Conservation (phyloP, 2,113 vertebrate species). For the Tonatia bakeri region DNA sequence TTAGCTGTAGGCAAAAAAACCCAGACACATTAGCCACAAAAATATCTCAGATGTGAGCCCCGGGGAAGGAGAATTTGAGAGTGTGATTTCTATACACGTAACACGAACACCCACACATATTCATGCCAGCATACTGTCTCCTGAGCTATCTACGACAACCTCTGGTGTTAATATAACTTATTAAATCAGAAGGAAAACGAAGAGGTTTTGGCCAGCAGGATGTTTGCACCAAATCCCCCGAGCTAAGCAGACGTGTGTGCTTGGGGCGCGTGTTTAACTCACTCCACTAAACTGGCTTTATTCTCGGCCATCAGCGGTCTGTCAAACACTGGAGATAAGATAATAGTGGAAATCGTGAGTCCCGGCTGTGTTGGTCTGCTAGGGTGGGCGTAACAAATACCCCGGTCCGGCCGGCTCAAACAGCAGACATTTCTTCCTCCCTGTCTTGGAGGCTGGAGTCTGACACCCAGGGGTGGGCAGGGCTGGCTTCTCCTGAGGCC, state of each 20-base stretch:
- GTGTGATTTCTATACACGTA: accelerated
- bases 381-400: neutral
- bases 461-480: neutral
- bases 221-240: neutral
- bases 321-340: too few species aligned
- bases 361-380: too few species aligned
- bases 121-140: neutral
- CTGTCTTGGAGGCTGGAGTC: neutral
- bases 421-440: too few species aligned
- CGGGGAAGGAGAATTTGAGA: neutral
- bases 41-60: too few species aligned
- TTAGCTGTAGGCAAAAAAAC: neutral
- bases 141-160: too few species aligned
- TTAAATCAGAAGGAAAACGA: neutral
- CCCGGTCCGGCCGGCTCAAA: too few species aligned
- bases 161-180: too few species aligned
- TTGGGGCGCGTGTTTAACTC: neutral
- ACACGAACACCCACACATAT: too few species aligned
- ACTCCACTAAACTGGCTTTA: neutral
- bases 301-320: accelerated
- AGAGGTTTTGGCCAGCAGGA: too few species aligned
- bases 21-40: accelerated
- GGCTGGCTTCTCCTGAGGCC: neutral
- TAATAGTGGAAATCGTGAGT: neutral
- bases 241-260: accelerated